Evolutionary conservation across 2,113 vertebrate species (phyloP).

Genomic region (Amazona vittata): DNA sequence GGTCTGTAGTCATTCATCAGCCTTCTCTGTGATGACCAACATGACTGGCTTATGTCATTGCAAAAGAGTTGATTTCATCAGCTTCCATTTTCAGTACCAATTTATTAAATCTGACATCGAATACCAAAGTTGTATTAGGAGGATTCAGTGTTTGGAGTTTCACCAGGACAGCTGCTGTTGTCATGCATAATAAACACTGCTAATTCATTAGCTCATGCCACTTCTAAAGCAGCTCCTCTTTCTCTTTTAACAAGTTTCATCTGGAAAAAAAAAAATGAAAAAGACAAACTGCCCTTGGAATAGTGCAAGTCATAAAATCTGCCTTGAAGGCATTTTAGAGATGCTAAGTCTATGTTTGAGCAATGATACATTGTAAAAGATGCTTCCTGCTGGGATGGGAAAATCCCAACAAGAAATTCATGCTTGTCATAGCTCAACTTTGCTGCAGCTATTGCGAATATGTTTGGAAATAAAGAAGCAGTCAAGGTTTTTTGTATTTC

Average conservation of each 20-base stretch:
- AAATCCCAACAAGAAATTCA: background rate
- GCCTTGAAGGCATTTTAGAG: background rate
- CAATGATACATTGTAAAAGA: background rate
- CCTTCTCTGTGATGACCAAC: background rate
- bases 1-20: background rate
- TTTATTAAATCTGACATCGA: background rate
- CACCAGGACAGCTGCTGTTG: background rate
- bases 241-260: conserved; percentile 2
- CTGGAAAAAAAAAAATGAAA: background rate
- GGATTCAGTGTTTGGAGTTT: background rate
- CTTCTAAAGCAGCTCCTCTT: background rate
- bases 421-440: background rate
- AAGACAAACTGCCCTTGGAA: background rate
- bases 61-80: background rate
- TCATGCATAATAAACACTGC: background rate
- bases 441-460: background rate
- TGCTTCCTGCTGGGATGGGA: background rate
- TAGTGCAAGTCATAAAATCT: background rate
- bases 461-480: background rate
- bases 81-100: background rate
- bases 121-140: background rate
- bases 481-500: background rate
- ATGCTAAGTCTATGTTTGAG: background rate
- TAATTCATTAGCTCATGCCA: background rate
- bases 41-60: background rate